Evolutionary conservation across 2,888 invertebrate genomes (phyloP).

Genomic region (Trichopoda pennipes): DNA sequence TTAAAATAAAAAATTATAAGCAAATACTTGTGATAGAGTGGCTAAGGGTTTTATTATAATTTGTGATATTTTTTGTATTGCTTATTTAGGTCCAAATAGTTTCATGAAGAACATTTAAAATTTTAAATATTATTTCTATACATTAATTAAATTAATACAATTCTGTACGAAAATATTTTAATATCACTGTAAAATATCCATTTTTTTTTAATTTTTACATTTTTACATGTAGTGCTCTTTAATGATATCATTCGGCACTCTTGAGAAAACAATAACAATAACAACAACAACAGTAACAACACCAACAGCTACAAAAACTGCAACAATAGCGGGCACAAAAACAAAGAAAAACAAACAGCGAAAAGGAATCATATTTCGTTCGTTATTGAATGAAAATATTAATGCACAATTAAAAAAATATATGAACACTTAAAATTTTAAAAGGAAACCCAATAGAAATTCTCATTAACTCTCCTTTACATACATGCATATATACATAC

Average conservation of each 20-base stretch:
- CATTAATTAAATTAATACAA: too few species aligned
- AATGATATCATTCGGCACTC: not conserved
- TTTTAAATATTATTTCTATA: too few species aligned
- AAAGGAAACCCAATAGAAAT: not conserved
- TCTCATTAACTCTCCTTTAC: constrained; percentile 2
- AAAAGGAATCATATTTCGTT: constrained; percentile 2
- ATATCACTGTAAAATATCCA: not conserved
- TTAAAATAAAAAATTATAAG: too few species aligned
- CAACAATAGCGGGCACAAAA: too few species aligned
- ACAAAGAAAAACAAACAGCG: not conserved
- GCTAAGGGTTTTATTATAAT: too few species aligned
- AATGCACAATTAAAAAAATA: not conserved
- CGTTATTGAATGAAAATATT: not conserved
- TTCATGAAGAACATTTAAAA: too few species aligned
- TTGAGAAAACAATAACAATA: not conserved
- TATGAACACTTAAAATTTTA: constrained; percentile 20
- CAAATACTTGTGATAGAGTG: too few species aligned
- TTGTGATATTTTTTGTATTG: too few species aligned
- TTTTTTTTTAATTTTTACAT: constrained; percentile 22
- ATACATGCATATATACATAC: not conserved
- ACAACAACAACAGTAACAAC: too few species aligned
- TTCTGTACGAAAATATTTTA: not conserved
- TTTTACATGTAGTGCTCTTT: not conserved
- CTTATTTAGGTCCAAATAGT: too few species aligned
- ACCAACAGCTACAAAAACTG: too few species aligned